Conservation (phyloP, 2,888 invertebrate genomes). For the Oxyteleia sp. region DNA sequence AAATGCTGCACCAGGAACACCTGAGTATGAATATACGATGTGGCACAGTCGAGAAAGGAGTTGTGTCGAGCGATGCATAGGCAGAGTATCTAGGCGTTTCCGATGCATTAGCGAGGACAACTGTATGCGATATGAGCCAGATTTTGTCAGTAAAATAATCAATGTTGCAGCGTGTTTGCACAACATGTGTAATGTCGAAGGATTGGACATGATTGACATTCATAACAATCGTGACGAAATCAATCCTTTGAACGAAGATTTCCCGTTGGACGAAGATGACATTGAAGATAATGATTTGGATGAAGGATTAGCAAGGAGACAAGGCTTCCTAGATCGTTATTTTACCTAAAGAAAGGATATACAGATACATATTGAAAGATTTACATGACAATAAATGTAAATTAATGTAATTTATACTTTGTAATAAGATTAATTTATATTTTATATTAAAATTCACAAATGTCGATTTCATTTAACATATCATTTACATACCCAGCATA, state of each 20-base stretch:
- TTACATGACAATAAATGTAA: not conserved
- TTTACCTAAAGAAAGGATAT: not conserved
- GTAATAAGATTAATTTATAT: no score
- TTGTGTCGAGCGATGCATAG: conserved; percentile 16
- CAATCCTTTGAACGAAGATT: not conserved
- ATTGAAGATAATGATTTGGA: conserved; percentile 5
- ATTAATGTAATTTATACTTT: no score
- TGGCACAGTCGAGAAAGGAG: conserved; percentile 11
- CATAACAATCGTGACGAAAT: not conserved
- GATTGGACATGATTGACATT: not conserved
- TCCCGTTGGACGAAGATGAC: not conserved
- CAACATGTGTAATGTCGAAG: conserved; percentile 10
- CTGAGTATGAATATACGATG: conserved; percentile 1
- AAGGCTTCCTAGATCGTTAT: not conserved
- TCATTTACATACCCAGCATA: no score
- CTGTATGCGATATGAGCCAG: conserved; percentile 9
- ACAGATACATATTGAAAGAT: not conserved
- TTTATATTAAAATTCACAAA: no score
- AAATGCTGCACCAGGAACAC: conserved; percentile 1
- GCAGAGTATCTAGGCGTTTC: not conserved
- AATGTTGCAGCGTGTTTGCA: conserved; percentile 11
- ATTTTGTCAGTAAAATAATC: not conserved
- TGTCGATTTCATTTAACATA: no score
- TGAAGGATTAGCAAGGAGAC: conserved; percentile 18
- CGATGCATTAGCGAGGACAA: conserved; percentile 14